Evolutionary conservation across 2,113 vertebrate species (phyloP), one percentile per base, ranked within the genome.

Genomic region (Dasyornis broadbenti): DNA sequence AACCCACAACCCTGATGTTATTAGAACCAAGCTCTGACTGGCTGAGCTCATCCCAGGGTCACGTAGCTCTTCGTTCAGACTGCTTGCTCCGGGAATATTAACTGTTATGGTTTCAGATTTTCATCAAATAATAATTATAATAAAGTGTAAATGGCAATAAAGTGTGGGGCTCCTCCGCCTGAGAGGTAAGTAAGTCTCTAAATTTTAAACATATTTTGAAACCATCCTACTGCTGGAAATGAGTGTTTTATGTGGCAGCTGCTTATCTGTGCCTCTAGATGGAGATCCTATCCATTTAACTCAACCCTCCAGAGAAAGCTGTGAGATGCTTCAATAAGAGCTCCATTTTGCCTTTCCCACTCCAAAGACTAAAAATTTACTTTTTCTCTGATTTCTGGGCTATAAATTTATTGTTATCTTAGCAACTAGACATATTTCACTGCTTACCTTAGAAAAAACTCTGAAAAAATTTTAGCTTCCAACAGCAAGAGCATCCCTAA

Each of bases 261-360:
- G 61, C 94, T 52, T 61, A 78, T 90, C 40, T 92, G 24, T 77
- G 80, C 95, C 95, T 94, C 96, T 95, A 97, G 96, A 89, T 95
- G 94, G 94, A 93, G 95, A 94, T 77, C 76, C 88, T 89, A 81
- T 44, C 94, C 92, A 64, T 95, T 96, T 83, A 94, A 92, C 76
- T 59, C 50, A 92, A 19, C 3, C 12, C 37, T 80, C 71, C 24
- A 28, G 64, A 76, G 63, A 72, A 56, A 88, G 27, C 28, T 35
- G 18, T 69, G 33, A 22, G 10, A 60, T 79, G 13, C 11, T 87
- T 71, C 53, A 75, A 6, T 40, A 64, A 35, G 8, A 79, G 13
- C 13, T 72, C 80, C 76, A 59, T 81, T 94, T 90, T 89, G 45
- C 8, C 42, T 76, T 86, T 91, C 33, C 13, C 65, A 40, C 6